These are phyloP conservation scores for Chamaea fasciata DNA, from an alignment of 2,113 vertebrate genomes.

Conservation along the genomic window DNA sequence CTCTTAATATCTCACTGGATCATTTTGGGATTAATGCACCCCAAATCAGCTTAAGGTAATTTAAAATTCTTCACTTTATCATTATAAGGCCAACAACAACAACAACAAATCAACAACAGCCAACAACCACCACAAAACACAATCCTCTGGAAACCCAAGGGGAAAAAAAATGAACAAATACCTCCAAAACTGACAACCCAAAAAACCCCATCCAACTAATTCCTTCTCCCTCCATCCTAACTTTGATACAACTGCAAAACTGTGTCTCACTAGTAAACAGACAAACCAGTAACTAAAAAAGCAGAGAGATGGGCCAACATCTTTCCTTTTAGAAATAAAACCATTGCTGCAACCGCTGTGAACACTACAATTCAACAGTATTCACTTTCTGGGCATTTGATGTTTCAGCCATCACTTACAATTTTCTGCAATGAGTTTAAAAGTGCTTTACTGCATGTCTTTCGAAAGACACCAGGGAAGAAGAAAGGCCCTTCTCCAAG, in stretches of 20 bases:
- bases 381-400: neutral
- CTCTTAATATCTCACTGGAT: neutral
- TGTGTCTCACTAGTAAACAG: neutral
- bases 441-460: neutral
- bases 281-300: neutral
- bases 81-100: neutral
- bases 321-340: neutral
- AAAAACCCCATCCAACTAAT: accelerated
- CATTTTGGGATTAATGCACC: neutral
- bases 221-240: neutral
- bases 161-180: accelerated
- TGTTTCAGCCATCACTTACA: neutral
- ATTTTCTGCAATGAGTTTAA: neutral
- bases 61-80: neutral
- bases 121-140: neutral
- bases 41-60: neutral
- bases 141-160: neutral
- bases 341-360: neutral
- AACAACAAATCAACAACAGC: neutral
- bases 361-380: neutral
- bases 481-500: neutral
- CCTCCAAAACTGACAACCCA: neutral
- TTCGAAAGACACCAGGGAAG: neutral
- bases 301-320: accelerated
- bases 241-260: neutral